Evolutionary conservation across 1,140 invertebrate genomes (phyloP), one percentile per base, ranked within the genome.

Genomic region (Caenorhabditis brenneri): DNA sequence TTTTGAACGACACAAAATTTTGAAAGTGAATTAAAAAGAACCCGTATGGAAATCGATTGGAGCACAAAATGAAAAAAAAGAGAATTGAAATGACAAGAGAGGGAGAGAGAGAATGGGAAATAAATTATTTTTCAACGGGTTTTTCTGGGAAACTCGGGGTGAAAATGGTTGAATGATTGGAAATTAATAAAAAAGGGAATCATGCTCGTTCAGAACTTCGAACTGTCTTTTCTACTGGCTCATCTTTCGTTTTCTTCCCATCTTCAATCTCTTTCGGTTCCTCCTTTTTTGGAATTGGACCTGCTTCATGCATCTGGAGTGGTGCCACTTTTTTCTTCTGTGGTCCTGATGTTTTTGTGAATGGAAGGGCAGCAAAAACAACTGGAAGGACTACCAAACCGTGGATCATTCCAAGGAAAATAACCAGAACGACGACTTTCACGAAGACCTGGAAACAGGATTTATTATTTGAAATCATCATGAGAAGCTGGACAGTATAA

Each of bases 371-470:
- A 0, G 91, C 91, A 36, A 86, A 86, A 33, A 86, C 80, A n/a
- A 86, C 69, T 24, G 85, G 85, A 27, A 86, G 84, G 9, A 86
- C 83, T 31, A 86, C 33, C 4, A 86, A 83, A 19, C 85, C 85
- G 36, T 86, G 85, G 65, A 82, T 48, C 80, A 86, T 84, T 69
- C 85, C 85, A 3, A 86, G 80, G 91, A 65, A 31, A 33, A 92
- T 89, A 7, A 92, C 91, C 7, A 92, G 84, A 22, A 90, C 85
- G 82, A 92, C 92, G 1, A 92, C 86, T 51, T 87, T 84, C 16
- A 91, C 91, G 87, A 91, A 92, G 36, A 90, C 85, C 65, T 74
- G 65, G 24, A 74, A 74, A 10, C 19, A n/a, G n/a, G n/a, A n/a
- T n/a, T n/a, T n/a, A n/a, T 27, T 9, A 27, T 22, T 55, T 55